These are phyloP conservation scores for Plecotus auritus DNA, from an alignment of 2,113 vertebrate species.

Conservation along the genomic window DNA sequence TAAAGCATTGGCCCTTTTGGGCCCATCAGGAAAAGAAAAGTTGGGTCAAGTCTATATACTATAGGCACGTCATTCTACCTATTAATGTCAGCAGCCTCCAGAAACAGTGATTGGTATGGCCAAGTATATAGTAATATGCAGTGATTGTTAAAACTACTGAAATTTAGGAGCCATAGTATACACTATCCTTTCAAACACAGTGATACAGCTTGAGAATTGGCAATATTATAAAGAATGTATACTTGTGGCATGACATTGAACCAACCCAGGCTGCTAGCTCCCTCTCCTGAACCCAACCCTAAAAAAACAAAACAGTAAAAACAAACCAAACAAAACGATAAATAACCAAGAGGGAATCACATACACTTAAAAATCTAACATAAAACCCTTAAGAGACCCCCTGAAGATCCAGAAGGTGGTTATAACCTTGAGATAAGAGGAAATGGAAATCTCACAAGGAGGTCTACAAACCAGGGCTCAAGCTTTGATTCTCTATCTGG, in stretches of 20 bases:
- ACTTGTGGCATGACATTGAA: background rate
- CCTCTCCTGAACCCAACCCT: background rate
- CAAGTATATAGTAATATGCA: background rate
- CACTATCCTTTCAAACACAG: background rate
- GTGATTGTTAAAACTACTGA: background rate
- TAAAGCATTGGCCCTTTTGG: background rate
- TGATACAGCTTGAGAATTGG: background rate
- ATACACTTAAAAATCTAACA: background rate
- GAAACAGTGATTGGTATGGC: background rate
- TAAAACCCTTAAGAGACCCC: background rate
- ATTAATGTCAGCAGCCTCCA: background rate
- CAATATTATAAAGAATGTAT: background rate
- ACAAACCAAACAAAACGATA: background rate
- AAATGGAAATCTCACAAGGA: background rate
- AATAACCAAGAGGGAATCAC: background rate
- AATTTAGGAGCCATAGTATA: background rate
- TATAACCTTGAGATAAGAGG: background rate
- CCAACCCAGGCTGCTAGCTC: background rate
- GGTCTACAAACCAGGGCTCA: background rate
- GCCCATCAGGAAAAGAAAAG: background rate
- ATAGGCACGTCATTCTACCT: background rate
- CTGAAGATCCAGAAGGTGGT: background rate
- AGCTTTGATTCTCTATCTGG: background rate
- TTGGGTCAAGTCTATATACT: background rate
- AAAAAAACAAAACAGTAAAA: background rate